phyloP scores from a whole-genome alignment of 2,113 vertebrate genomes.

The Festucalex cinctus region DNA sequence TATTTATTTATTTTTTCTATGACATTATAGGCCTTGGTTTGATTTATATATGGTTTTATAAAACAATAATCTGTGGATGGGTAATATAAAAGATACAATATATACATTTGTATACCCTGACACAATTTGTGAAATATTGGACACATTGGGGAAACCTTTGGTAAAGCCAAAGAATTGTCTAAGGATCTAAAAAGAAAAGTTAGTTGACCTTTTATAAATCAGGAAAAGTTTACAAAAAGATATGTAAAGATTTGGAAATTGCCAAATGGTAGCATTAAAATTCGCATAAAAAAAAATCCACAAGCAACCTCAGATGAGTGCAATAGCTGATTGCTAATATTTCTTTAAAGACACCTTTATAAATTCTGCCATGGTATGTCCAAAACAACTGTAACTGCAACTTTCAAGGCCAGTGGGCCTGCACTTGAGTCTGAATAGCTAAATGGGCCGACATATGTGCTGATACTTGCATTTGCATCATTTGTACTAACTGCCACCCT shows the following conservation, averaged over 20 bases:
- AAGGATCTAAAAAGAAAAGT: too few species aligned
- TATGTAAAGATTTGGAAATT: too few species aligned
- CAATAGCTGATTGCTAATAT: too few species aligned
- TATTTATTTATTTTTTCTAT: not conserved
- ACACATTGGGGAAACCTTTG: too few species aligned
- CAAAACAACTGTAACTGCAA: not conserved
- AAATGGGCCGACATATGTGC: not conserved
- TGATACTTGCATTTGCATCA: not conserved
- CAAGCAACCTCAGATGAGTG: too few species aligned
- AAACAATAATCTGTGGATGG: not conserved
- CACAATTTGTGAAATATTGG: too few species aligned
- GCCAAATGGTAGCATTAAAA: too few species aligned
- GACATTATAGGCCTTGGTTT: constrained; percentile 7
- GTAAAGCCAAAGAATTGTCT: too few species aligned
- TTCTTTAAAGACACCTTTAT: too few species aligned
- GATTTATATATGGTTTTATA: not conserved
- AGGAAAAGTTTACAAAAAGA: too few species aligned
- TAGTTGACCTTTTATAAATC: too few species aligned
- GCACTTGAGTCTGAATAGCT: not conserved
- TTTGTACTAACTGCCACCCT: not conserved
- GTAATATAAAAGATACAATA: not conserved
- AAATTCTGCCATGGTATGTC: not conserved
- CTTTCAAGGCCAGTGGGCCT: not conserved
- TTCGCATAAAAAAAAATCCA: too few species aligned
- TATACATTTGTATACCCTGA: not conserved